phyloP scores from a whole-genome alignment of 2,888 invertebrate genomes.

The Acheta domesticus region DNA sequence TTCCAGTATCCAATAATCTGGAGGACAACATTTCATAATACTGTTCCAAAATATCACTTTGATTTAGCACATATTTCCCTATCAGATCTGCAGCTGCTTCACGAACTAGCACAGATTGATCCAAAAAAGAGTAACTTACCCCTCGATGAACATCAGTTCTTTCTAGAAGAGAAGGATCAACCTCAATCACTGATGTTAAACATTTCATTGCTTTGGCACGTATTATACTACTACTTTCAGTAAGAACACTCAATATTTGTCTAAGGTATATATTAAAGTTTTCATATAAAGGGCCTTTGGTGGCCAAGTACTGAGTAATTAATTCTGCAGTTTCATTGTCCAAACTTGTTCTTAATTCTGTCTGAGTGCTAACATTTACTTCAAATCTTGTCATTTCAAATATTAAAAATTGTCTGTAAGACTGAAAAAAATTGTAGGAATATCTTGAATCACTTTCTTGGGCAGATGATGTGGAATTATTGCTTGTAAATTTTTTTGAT shows the following conservation, averaged over 20 bases:
- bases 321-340: not conserved
- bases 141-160: constrained; percentile 55
- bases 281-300: not conserved
- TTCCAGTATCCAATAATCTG: constrained; percentile 56
- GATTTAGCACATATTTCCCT: constrained; percentile 58
- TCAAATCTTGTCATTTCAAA: not conserved
- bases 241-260: constrained; percentile 54
- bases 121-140: constrained; percentile 56
- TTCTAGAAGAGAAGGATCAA: constrained; percentile 52
- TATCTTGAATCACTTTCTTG: not conserved
- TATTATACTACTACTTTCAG: constrained; percentile 55
- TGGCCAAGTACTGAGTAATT: not conserved
- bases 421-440: not conserved
- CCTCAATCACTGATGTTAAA: constrained; percentile 58
- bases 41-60: constrained; percentile 56
- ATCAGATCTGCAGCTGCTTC: constrained; percentile 62
- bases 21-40: constrained; percentile 56
- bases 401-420: not conserved
- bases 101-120: constrained; percentile 58
- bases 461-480: too few species aligned
- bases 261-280: not conserved
- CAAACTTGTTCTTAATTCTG: too few species aligned
- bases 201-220: constrained; percentile 62
- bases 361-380: not conserved
- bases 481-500: not conserved